Conservation (phyloP, 2,888 invertebrate genomes). For the Tetropium fuscum region DNA sequence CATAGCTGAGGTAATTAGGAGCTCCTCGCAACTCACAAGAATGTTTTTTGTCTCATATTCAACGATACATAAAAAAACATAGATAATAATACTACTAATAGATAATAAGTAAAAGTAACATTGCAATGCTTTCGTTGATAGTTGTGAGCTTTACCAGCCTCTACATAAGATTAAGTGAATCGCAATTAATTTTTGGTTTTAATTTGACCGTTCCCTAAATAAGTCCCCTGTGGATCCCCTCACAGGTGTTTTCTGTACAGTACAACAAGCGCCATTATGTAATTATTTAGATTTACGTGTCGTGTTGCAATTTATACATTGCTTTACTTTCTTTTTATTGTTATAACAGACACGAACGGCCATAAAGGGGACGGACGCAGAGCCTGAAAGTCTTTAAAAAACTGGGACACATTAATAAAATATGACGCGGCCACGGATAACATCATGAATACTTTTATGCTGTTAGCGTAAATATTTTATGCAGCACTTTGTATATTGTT, state of each 20-base stretch:
- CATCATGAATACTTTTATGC: conserved; percentile 16
- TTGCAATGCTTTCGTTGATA: too few species aligned
- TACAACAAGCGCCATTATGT: conserved; percentile 4
- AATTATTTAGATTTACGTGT: conserved; percentile 19
- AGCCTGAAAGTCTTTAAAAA: conserved; percentile 4
- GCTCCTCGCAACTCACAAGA: too few species aligned
- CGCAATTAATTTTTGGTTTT: background rate
- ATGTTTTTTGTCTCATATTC: too few species aligned
- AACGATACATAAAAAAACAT: too few species aligned
- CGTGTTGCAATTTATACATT: conserved; percentile 14
- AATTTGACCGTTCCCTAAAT: conserved; percentile 1
- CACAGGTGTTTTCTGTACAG: background rate
- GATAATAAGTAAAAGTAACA: too few species aligned
- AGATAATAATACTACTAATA: too few species aligned
- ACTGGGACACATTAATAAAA: conserved; percentile 20
- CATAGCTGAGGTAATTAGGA: too few species aligned
- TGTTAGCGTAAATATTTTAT: conserved; percentile 14
- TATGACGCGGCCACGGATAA: conserved; percentile 14
- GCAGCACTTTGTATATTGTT: conserved; percentile 5
- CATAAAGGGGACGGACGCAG: conserved; percentile 13
- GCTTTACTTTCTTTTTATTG: conserved; percentile 8
- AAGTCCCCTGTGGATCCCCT: conserved; percentile 4
- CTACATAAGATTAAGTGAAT: too few species aligned
- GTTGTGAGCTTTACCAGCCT: too few species aligned
- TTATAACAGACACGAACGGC: conserved; percentile 11